phyloP scores from a whole-genome alignment of 2,888 invertebrate species.

The Lydus trimaculatus region DNA sequence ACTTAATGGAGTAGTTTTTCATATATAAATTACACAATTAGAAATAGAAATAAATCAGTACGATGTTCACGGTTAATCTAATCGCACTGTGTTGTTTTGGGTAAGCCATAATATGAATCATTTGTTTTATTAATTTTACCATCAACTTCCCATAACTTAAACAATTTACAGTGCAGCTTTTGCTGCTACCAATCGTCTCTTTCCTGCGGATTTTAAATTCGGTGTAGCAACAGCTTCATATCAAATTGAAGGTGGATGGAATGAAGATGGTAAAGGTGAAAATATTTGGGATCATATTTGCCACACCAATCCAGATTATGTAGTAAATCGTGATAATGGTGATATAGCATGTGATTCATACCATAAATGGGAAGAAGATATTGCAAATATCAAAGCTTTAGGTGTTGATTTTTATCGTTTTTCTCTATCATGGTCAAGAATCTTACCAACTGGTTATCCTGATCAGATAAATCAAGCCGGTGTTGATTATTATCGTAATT shows the following conservation, averaged over 20 bases:
- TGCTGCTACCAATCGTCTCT: too few relatives aligned
- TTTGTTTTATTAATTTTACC: too few relatives aligned
- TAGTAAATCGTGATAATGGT: slow-evolving; percentile 65
- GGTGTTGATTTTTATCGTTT: slow-evolving; percentile 63
- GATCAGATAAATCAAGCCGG: not conserved
- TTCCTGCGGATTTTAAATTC: too few relatives aligned
- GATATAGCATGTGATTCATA: slow-evolving; percentile 73
- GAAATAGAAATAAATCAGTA: too few relatives aligned
- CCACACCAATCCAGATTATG: slow-evolving; percentile 61
- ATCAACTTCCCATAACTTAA: too few relatives aligned
- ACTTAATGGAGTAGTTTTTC: too few relatives aligned
- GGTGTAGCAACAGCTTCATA: too few relatives aligned
- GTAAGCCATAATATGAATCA: not conserved
- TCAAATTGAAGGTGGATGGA: slow-evolving; percentile 48
- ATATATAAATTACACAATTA: too few relatives aligned
- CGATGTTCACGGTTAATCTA: too few relatives aligned
- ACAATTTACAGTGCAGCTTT: too few relatives aligned
- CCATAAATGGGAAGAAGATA: slow-evolving; percentile 68
- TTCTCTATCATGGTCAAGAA: slow-evolving; percentile 26
- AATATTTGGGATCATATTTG: slow-evolving; percentile 74
- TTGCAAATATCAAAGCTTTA: slow-evolving; percentile 47
- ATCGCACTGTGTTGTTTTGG: too few relatives aligned
- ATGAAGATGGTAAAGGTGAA: slow-evolving; percentile 63
- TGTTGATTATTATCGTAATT: not conserved
- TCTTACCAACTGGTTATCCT: not conserved